Conservation (phyloP, 2,113 vertebrate genomes). For the Notiomystis cincta region DNA sequence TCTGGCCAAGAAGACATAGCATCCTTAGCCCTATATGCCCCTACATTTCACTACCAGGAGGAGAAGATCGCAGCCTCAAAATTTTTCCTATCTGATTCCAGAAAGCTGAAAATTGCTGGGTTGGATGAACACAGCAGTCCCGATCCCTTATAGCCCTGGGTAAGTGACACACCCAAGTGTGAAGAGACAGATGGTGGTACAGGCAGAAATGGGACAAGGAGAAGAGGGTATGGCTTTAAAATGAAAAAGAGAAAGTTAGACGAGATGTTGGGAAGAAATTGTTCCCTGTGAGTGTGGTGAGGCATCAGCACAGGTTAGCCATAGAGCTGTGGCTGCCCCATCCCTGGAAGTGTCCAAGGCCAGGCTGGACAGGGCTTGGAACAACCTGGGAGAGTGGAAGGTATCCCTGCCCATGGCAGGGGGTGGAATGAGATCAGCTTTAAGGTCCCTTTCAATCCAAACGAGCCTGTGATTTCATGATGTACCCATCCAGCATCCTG, state of each 20-base stretch:
- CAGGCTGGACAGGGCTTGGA: rapidly evolving
- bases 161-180: background rate
- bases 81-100: background rate
- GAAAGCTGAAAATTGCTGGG: rapidly evolving
- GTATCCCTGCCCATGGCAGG: background rate
- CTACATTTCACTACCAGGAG: background rate
- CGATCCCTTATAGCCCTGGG: background rate
- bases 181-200: rapidly evolving
- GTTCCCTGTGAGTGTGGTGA: background rate
- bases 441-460: background rate
- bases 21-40: background rate
- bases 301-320: background rate
- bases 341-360: no score
- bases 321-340: background rate
- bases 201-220: background rate
- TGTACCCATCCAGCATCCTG: background rate
- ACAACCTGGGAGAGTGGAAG: background rate
- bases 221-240: background rate
- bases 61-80: background rate
- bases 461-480: background rate
- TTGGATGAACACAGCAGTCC: rapidly evolving
- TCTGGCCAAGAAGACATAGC: background rate
- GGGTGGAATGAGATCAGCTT: background rate
- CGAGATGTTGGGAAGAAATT: background rate
- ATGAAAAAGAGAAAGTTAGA: background rate